These are phyloP conservation scores for Cyanistes caeruleus DNA, from an alignment of 2,113 vertebrate species.

Conservation along the genomic window DNA sequence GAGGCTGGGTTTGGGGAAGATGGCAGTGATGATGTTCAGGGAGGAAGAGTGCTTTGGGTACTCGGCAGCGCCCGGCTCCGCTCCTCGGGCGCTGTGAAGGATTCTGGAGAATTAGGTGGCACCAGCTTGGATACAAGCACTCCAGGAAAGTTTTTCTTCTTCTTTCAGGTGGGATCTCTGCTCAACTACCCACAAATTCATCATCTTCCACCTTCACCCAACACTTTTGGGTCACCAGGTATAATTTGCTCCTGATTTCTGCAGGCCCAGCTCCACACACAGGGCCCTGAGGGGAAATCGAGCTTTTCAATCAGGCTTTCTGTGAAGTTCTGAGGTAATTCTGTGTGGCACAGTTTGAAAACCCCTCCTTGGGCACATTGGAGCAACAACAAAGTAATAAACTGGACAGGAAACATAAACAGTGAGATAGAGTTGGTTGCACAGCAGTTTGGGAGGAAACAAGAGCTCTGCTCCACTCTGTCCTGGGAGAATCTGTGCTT, in stretches of 20 bases:
- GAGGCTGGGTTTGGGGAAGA: neutral
- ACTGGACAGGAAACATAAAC: neutral
- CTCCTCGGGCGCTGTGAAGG: neutral
- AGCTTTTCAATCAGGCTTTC: neutral
- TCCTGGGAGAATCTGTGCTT: neutral
- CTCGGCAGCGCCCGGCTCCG: neutral
- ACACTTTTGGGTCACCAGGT: neutral
- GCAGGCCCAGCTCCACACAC: neutral
- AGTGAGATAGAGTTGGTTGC: neutral
- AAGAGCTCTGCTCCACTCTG: rapidly evolving
- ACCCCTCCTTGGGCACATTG: neutral
- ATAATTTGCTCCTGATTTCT: neutral
- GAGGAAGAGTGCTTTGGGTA: neutral
- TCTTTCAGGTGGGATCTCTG: neutral
- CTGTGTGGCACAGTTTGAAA: neutral
- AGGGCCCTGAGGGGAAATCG: neutral
- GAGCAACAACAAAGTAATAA: neutral
- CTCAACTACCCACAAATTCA: rapidly evolving
- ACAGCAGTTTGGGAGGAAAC: neutral
- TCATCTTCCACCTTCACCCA: neutral
- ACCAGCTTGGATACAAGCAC: neutral
- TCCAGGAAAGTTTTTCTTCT: neutral
- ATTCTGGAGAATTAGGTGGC: neutral
- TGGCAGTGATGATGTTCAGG: neutral
- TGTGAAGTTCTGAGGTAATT: neutral